Evolutionary conservation across 2,113 vertebrate genomes (phyloP).

Genomic region (Tonatia bakeri): DNA sequence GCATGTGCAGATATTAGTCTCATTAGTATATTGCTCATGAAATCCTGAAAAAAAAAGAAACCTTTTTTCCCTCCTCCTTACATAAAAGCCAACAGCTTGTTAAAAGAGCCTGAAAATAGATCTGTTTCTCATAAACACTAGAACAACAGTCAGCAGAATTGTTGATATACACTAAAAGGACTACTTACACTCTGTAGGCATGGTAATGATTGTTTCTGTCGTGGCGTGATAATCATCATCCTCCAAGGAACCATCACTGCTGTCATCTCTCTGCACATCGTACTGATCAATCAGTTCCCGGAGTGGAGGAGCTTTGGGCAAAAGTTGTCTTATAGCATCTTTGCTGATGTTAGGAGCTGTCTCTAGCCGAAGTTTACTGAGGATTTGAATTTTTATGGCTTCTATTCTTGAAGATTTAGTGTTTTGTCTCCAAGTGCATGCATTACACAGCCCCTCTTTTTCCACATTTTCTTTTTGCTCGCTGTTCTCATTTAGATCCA

Average conservation of each 20-base stretch:
- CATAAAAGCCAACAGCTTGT: conserved; percentile 77
- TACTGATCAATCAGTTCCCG: conserved; percentile 98
- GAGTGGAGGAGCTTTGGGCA: conserved; percentile 95
- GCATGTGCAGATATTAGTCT: conserved; percentile 35
- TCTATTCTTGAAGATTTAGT: conserved; percentile 94
- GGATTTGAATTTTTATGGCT: conserved; percentile 98
- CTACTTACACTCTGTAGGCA: conserved; percentile 95
- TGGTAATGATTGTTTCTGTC: conserved; percentile 95
- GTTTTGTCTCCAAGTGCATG: conserved; percentile 94
- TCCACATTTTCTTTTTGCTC: conserved; percentile 84
- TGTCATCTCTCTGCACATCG: conserved; percentile 96
- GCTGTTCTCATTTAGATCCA: conserved; percentile 86
- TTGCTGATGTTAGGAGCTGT: conserved; percentile 98
- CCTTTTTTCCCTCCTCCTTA: conserved; percentile 70
- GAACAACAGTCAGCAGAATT: conserved; percentile 69
- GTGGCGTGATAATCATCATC: conserved; percentile 96
- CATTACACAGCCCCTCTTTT: conserved; percentile 90
- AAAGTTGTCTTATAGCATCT: conserved; percentile 93
- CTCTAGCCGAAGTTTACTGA: conserved; percentile 98
- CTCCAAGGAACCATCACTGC: conserved; percentile 88
- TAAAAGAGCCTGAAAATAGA: conserved; percentile 80
- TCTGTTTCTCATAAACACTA: conserved; percentile 77
- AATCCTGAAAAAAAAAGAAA: conserved; percentile 66
- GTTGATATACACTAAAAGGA: conserved; percentile 66
- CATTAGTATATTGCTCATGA: conserved; percentile 69